Conservation (phyloP, 2,888 invertebrate species). For the Rhagonycha lutea region DNA sequence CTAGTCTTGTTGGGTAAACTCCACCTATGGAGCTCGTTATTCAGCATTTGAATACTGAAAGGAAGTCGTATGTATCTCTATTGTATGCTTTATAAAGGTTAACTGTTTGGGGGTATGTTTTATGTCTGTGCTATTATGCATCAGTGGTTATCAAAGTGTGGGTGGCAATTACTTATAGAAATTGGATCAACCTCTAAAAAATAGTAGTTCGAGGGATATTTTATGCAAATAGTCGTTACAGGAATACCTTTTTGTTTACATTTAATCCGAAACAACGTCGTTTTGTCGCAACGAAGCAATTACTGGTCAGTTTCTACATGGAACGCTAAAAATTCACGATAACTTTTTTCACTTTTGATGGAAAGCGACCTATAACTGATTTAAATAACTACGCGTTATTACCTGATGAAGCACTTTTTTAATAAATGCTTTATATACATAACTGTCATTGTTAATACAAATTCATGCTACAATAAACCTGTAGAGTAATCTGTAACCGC, state of each 20-base stretch:
- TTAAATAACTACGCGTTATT: neutral
- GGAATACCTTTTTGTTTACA: neutral
- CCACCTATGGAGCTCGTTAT: constrained; percentile 27
- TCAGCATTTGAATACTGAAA: constrained; percentile 25
- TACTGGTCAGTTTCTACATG: neutral
- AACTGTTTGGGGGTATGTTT: constrained; percentile 14
- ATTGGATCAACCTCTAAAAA: neutral
- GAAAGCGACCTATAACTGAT: neutral
- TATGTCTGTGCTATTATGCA: constrained; percentile 5
- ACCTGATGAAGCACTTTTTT: constrained; percentile 1
- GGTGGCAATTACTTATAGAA: constrained; percentile 3
- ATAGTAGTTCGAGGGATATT: neutral
- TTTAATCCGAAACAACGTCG: neutral
- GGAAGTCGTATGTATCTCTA: constrained; percentile 27
- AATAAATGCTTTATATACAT: constrained; percentile 2
- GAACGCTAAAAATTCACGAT: neutral
- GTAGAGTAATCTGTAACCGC: constrained; percentile 16
- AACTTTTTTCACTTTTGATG: neutral
- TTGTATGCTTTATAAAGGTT: constrained; percentile 13
- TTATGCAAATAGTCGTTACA: neutral
- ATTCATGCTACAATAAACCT: constrained; percentile 16
- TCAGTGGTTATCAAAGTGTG: constrained; percentile 1
- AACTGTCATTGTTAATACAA: constrained; percentile 4
- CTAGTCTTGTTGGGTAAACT: constrained; percentile 36
- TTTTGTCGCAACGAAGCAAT: neutral